Evolutionary conservation across 2,888 invertebrate genomes (phyloP).

Genomic region (Brassicogethes aeneus): DNA sequence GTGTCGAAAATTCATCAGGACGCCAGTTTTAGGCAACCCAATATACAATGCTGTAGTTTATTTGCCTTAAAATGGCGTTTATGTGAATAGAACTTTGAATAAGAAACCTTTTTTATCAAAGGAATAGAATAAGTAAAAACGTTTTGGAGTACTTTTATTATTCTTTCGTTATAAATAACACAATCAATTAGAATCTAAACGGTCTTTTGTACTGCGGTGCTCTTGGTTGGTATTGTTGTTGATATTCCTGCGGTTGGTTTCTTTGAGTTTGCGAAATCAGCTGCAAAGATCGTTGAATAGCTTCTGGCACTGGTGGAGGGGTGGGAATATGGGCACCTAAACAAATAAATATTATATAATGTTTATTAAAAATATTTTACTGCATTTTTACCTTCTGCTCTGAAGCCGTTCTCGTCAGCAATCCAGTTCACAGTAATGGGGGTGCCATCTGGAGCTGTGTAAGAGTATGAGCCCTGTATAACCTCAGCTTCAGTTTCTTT

Average conservation of each 20-base stretch:
- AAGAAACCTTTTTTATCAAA: too few relatives aligned
- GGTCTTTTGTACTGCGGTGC: neutral
- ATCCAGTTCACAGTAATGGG: conserved; percentile 55
- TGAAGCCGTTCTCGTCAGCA: conserved; percentile 64
- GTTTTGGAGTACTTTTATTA: too few relatives aligned
- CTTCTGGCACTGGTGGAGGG: conserved; percentile 68
- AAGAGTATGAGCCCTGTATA: conserved; percentile 67
- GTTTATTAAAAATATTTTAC: conserved; percentile 41
- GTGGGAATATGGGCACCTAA: conserved; percentile 61
- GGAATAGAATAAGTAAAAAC: too few relatives aligned
- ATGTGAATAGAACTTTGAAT: too few relatives aligned
- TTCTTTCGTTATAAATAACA: too few relatives aligned
- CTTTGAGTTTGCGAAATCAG: neutral
- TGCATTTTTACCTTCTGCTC: conserved; percentile 45
- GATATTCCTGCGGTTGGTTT: neutral
- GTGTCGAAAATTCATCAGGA: neutral
- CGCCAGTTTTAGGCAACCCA: neutral
- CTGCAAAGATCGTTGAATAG: conserved; percentile 54
- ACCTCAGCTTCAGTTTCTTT: conserved; percentile 63
- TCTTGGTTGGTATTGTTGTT: neutral
- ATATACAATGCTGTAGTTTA: neutral
- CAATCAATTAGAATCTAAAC: neutral
- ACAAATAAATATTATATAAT: conserved; percentile 40
- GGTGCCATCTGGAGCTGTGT: conserved; percentile 65
- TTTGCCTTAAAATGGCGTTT: too few relatives aligned